Percentiles rank a stretch among this genome's conserved stretches.
Conservation (phyloP, 2,797 vertebrate genomes). For the Coregonus ussuriensis region DNA sequence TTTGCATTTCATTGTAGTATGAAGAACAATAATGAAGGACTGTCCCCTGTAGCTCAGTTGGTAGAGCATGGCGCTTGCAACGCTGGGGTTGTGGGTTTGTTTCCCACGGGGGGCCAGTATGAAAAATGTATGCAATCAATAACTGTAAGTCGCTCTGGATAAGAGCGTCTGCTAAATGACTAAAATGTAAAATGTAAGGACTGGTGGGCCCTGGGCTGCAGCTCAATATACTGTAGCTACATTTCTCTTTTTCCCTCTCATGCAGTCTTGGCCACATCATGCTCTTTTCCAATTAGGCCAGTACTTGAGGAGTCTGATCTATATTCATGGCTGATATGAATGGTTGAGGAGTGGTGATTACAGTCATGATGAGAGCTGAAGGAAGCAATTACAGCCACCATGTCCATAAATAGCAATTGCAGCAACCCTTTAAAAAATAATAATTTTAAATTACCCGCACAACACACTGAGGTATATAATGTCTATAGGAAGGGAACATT, state of each 20-base stretch:
- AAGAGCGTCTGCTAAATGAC: too few relatives aligned
- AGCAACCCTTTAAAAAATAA: conserved; percentile 51
- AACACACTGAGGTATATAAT: conserved; percentile 35
- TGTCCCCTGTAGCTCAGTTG: too few relatives aligned
- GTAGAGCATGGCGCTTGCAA: too few relatives aligned
- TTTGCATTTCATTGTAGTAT: conserved; percentile 58
- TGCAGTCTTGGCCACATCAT: conserved; percentile 46
- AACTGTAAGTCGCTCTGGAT: too few relatives aligned
- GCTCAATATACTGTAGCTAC: conserved; percentile 25
- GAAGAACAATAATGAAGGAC: conserved; percentile 64
- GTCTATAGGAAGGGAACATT: conserved; percentile 2
- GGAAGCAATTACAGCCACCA: conserved; percentile 61
- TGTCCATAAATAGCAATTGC: conserved; percentile 66
- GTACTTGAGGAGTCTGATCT: conserved; percentile 59
- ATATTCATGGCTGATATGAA: conserved; percentile 68
- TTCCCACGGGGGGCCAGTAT: too few relatives aligned
- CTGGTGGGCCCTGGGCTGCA: conserved; percentile 28
- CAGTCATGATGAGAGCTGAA: conserved; percentile 69
- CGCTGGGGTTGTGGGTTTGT: too few relatives aligned
- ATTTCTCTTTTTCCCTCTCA: conserved; percentile 52
- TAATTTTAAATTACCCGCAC: conserved; percentile 53
- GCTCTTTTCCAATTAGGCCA: conserved; percentile 62
- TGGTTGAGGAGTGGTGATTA: conserved; percentile 63
- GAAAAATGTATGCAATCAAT: too few relatives aligned
- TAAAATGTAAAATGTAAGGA: too few relatives aligned